Conservation (phyloP, 2,888 invertebrate genomes). For the Tenodera sinensis region DNA sequence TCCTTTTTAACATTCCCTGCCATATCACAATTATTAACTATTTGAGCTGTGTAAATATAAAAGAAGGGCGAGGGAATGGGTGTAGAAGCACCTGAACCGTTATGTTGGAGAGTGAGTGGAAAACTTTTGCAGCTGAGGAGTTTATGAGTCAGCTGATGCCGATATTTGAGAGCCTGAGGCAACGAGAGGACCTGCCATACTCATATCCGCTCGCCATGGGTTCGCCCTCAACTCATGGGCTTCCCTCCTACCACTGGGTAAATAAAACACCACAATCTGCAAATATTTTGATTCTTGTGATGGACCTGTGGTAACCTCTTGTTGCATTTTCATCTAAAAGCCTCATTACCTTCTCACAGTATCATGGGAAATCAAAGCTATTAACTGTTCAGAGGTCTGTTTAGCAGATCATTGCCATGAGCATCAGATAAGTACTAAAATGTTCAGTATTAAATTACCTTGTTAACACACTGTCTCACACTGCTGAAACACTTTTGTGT, state of each 20-base stretch:
- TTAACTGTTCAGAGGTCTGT: not conserved
- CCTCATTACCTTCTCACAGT: not conserved
- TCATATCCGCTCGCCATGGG: slow-evolving; percentile 86
- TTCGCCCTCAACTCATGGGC: slow-evolving; percentile 58
- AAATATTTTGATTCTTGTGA: not conserved
- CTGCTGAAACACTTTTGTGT: too few relatives aligned
- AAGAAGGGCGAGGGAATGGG: not conserved
- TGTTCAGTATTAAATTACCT: not conserved
- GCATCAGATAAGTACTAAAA: not conserved
- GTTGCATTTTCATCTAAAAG: not conserved
- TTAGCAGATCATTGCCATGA: not conserved
- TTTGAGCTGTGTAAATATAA: not conserved
- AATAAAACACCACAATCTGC: slow-evolving; percentile 34
- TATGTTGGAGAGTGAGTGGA: not conserved
- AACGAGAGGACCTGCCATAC: slow-evolving; percentile 86
- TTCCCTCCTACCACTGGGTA: slow-evolving; percentile 75
- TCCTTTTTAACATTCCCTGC: not conserved
- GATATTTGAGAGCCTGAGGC: slow-evolving; percentile 89
- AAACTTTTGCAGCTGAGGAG: slow-evolving; percentile 71
- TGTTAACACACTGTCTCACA: too few relatives aligned
- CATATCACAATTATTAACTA: not conserved
- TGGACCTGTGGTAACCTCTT: not conserved
- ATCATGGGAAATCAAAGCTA: not conserved
- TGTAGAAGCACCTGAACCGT: not conserved
- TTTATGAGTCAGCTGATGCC: slow-evolving; percentile 94